phyloP scores from a whole-genome alignment of 2,113 vertebrate genomes.

The Bettongia penicillata region DNA sequence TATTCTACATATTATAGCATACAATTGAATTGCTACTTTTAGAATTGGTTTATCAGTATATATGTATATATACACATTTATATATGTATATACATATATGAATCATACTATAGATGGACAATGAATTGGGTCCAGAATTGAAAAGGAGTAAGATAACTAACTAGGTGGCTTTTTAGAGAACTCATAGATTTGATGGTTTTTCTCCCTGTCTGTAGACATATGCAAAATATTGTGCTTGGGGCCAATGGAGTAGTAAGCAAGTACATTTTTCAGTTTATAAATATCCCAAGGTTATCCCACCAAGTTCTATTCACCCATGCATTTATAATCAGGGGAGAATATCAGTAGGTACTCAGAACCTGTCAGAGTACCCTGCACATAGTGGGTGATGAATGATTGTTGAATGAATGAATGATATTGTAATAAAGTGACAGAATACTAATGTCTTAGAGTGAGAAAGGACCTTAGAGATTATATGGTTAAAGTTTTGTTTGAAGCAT shows the following conservation, averaged over 20 bases:
- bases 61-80: not conserved
- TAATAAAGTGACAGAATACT: not conserved
- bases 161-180: not conserved
- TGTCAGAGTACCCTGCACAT: slow-evolving; percentile 1
- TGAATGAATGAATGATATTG: not conserved
- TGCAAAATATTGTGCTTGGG: slow-evolving; percentile 12
- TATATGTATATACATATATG: not conserved
- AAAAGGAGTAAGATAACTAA: not conserved
- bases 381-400: not conserved
- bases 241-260: slow-evolving; percentile 27
- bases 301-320: slow-evolving; percentile 35
- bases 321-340: slow-evolving; percentile 1
- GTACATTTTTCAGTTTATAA: not conserved
- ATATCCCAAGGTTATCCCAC: slow-evolving; percentile 41
- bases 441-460: not conserved
- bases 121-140: not conserved
- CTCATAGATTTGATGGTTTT: not conserved
- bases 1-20: not conserved
- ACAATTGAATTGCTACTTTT: not conserved
- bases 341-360: slow-evolving; percentile 1
- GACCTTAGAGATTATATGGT: not conserved
- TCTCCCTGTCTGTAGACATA: slow-evolving; percentile 35
- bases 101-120: not conserved
- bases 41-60: not conserved
- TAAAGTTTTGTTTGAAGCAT: not conserved